These are phyloP conservation scores for Anagrus nilaparvatae DNA, from an alignment of 1,140 invertebrate species.

Conservation along the genomic window DNA sequence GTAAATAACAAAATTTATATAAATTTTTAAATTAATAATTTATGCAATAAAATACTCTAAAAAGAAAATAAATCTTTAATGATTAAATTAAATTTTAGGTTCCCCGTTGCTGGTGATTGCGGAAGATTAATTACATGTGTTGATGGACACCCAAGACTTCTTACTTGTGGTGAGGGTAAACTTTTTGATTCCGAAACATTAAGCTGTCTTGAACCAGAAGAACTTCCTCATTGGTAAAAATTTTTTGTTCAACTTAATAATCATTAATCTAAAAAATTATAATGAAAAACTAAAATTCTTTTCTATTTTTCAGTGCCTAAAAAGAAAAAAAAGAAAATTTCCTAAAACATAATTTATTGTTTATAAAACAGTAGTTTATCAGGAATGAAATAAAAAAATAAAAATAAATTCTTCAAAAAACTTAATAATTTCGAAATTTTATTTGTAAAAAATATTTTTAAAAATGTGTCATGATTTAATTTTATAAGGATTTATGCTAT, in stretches of 20 bases:
- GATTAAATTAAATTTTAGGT: constrained; percentile 39
- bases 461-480: background rate
- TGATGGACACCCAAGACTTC: constrained; percentile 72
- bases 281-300: constrained; percentile 1
- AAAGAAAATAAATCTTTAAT: constrained; percentile 2
- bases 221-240: constrained; percentile 53
- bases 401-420: constrained; percentile 6
- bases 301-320: constrained; percentile 20
- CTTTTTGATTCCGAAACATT: constrained; percentile 73
- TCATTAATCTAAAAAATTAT: background rate
- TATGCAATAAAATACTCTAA: too few relatives aligned
- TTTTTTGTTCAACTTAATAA: constrained; percentile 9
- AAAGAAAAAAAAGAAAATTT: constrained; percentile 6
- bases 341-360: too few relatives aligned
- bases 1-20: constrained; percentile 1
- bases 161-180: constrained; percentile 76
- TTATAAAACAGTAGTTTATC: too few relatives aligned
- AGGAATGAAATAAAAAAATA: too few relatives aligned
- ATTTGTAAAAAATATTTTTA: background rate
- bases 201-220: constrained; percentile 72
- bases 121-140: constrained; percentile 80
- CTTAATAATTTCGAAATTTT: constrained; percentile 2
- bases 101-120: constrained; percentile 72
- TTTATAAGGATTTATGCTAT: too few relatives aligned
- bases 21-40: background rate